Percentiles rank a stretch among this genome's conserved stretches.
Conservation (phyloP, 2,113 vertebrate genomes). For the Crocuta crocuta region DNA sequence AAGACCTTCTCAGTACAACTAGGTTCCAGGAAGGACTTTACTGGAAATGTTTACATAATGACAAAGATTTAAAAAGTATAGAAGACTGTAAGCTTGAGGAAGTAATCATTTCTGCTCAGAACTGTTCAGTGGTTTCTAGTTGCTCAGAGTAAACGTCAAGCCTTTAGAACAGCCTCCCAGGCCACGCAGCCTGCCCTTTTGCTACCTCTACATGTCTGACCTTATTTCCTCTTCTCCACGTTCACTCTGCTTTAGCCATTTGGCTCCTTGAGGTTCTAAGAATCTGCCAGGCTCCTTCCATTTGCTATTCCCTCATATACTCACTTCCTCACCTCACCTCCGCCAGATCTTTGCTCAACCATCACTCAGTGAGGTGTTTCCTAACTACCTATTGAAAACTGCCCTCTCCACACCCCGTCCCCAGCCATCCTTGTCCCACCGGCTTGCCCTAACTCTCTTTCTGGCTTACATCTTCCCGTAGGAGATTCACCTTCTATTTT, state of each 20-base stretch:
- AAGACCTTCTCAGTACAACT: background rate
- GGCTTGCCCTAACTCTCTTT: background rate
- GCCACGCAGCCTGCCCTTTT: background rate
- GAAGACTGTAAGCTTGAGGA: background rate
- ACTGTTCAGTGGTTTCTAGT: background rate
- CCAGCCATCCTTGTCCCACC: background rate
- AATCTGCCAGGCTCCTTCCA: background rate
- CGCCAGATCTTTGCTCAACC: background rate
- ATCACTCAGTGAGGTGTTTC: background rate
- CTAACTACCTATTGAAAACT: background rate
- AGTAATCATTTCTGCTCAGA: background rate
- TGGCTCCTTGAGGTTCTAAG: background rate
- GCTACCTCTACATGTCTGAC: background rate
- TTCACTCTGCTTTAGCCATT: background rate
- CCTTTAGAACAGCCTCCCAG: background rate
- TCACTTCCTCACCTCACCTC: background rate
- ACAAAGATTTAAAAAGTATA: background rate
- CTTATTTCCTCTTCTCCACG: background rate
- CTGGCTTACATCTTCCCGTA: background rate
- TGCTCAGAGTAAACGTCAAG: background rate
- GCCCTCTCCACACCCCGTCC: background rate
- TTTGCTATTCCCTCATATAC: background rate
- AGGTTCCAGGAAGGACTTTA: background rate
- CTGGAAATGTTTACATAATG: background rate
- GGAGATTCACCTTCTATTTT: background rate